Conservation (phyloP, 2,113 vertebrate species). For the Poeciliopsis occidentalis region DNA sequence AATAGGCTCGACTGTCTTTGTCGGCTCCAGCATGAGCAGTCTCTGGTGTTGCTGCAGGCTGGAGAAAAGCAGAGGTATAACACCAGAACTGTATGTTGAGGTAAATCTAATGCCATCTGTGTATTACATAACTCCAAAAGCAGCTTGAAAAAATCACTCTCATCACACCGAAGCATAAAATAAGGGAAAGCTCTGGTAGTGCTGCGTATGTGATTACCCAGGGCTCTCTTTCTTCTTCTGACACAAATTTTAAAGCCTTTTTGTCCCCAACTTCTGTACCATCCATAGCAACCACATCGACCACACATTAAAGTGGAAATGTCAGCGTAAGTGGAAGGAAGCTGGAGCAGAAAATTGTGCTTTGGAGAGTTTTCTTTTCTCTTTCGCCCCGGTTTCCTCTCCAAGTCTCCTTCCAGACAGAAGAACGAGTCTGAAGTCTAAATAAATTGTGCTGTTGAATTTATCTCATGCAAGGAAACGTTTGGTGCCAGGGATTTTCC, state of each 20-base stretch:
- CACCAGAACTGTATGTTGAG: conserved; percentile 23
- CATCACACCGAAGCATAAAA: conserved; percentile 17
- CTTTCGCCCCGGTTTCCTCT: background rate
- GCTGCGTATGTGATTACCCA: background rate
- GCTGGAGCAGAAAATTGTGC: background rate
- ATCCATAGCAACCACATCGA: background rate
- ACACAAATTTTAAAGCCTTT: conserved; percentile 13
- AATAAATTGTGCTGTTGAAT: background rate
- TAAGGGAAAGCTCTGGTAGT: conserved; percentile 10
- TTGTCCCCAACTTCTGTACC: background rate
- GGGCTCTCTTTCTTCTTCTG: background rate
- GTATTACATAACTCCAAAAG: conserved; percentile 39
- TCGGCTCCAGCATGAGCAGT: background rate
- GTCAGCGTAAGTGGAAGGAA: background rate
- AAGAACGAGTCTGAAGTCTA: background rate
- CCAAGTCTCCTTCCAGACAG: background rate
- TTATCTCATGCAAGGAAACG: background rate
- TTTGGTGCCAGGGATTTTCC: background rate
- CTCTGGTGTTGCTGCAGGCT: conserved; percentile 2
- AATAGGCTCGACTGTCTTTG: background rate
- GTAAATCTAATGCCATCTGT: conserved; percentile 45
- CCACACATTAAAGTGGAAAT: background rate
- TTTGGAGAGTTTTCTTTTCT: background rate
- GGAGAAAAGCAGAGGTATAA: conserved; percentile 26
- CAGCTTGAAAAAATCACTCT: conserved; percentile 38